Percentiles rank a stretch among this genome's conserved stretches.
These are phyloP conservation scores for Allobates femoralis DNA, from an alignment of 2,797 vertebrate species.

Conservation along the genomic window DNA sequence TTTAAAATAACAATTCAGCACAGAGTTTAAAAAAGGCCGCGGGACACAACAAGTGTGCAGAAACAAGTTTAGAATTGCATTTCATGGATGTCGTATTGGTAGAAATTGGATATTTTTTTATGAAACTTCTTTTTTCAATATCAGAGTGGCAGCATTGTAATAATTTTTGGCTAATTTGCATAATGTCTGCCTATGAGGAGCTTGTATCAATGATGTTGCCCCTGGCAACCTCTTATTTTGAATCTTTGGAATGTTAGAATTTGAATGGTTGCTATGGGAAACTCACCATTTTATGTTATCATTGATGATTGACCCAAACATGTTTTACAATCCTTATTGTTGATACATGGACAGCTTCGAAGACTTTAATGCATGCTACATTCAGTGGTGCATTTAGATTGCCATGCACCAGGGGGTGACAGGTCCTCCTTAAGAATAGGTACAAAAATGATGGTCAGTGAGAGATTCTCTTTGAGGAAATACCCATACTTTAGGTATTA, in stretches of 20 bases:
- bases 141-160: background rate
- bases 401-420: too few species aligned
- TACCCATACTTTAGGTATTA: too few species aligned
- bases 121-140: background rate
- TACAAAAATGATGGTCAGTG: too few species aligned
- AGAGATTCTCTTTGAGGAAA: too few species aligned
- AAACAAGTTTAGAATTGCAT: slow-evolving; percentile 15
- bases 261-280: slow-evolving; percentile 1
- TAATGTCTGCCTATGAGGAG: background rate
- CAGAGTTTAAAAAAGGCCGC: background rate
- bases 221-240: background rate
- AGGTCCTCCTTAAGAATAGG: too few species aligned
- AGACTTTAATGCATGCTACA: too few species aligned
- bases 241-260: background rate
- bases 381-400: too few species aligned
- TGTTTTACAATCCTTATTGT: background rate
- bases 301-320: background rate
- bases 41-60: slow-evolving; percentile 2
- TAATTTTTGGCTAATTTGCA: background rate
- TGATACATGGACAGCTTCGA: background rate
- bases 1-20: slow-evolving; percentile 36
- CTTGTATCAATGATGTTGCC: background rate
- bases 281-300: background rate
- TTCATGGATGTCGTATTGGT: background rate
- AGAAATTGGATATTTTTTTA: background rate